These are phyloP conservation scores for Chamaetylas fuelleborni DNA, from an alignment of 2,113 vertebrate genomes.

Conservation along the genomic window DNA sequence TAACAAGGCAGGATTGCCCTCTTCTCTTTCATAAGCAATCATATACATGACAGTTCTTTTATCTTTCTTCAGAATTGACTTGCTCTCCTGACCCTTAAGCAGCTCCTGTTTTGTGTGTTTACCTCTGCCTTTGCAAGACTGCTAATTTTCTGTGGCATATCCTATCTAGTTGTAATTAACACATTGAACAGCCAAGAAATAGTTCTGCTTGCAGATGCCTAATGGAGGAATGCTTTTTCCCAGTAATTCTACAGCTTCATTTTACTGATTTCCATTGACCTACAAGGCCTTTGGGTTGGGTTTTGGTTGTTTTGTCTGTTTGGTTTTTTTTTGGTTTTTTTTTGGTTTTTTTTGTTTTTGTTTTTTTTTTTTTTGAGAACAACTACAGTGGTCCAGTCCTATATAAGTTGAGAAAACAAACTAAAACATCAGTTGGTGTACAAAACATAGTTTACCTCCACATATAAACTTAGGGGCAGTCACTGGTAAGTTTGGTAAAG, in stretches of 20 bases:
- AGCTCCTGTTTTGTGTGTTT: conserved; percentile 76
- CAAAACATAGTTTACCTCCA: neutral
- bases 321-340: no score
- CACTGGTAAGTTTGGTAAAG: neutral
- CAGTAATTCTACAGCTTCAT: conserved; percentile 66
- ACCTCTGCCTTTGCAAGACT: conserved; percentile 75
- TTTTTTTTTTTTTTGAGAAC: neutral
- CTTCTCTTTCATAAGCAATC: conserved; percentile 74
- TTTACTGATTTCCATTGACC: conserved; percentile 50
- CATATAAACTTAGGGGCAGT: neutral
- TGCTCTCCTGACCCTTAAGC: conserved; percentile 76
- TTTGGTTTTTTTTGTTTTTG: no score
- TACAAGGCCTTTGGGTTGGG: neutral
- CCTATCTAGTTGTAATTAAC: conserved; percentile 81
- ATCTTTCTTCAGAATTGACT: conserved; percentile 80
- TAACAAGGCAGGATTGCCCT: conserved; percentile 80
- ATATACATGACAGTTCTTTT: conserved; percentile 79
- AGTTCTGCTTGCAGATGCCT: conserved; percentile 70
- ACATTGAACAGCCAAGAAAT: conserved; percentile 68
- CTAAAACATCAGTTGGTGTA: neutral
- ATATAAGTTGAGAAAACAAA: neutral
- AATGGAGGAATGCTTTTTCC: conserved; percentile 66
- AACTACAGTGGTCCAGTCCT: neutral
- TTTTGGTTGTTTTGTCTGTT: neutral
- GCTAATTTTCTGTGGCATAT: conserved; percentile 80